A percentile compares a stretch with the other conserved stretches of the same genome.
These are phyloP conservation scores for Elanoides forficatus DNA, from an alignment of 2,113 vertebrate genomes.

Conservation along the genomic window DNA sequence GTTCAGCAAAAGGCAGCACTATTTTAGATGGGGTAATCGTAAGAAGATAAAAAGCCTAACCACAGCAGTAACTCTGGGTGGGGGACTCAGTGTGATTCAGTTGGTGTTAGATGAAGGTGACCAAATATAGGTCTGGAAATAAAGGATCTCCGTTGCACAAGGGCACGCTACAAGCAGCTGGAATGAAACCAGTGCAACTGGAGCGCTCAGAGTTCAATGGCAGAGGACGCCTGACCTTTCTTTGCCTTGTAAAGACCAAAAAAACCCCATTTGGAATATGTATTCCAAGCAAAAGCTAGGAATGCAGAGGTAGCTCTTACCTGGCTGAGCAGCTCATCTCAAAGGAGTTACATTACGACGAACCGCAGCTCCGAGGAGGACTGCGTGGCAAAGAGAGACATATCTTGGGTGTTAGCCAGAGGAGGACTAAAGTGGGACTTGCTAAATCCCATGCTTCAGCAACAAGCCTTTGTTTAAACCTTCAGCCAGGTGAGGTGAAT, in stretches of 20 bases:
- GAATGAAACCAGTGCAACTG: fast-evolving
- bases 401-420: background rate
- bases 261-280: background rate
- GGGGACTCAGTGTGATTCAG: background rate
- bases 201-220: background rate
- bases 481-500: background rate
- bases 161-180: background rate
- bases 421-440: background rate
- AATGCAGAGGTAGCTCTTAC: background rate
- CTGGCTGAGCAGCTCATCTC: background rate
- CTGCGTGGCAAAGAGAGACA: background rate
- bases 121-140: background rate
- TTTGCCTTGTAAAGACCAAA: background rate
- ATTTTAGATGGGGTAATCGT: background rate
- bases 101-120: background rate
- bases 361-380: fast-evolving
- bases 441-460: background rate
- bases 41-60: background rate
- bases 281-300: background rate
- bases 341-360: fast-evolving
- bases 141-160: background rate
- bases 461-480: background rate
- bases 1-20: background rate
- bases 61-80: background rate
- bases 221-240: background rate